Percentiles rank a stretch among this genome's conserved stretches.
Conservation (phyloP, 2,888 invertebrate species). For the Entomobrya proxima region DNA sequence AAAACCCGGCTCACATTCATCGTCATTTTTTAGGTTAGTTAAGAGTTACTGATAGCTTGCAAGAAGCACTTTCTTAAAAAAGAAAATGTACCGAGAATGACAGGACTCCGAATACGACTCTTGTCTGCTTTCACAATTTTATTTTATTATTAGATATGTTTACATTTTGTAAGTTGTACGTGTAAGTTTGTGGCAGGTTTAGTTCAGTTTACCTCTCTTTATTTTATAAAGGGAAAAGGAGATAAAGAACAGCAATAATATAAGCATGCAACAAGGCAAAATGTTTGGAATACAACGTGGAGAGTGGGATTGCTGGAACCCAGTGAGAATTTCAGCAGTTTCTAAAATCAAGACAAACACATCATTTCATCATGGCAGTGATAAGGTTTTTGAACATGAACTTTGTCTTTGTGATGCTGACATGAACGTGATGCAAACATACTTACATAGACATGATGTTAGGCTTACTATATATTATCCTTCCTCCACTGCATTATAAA, state of each 20-base stretch:
- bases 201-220: no score
- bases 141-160: no score
- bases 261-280: neutral
- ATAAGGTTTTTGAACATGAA: conserved; percentile 20
- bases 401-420: neutral
- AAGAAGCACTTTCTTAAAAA: no score
- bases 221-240: no score
- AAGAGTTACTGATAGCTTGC: no score
- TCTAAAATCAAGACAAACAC: conserved; percentile 8
- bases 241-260: neutral
- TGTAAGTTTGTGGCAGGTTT: no score
- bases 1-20: neutral
- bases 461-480: neutral
- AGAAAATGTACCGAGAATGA: no score
- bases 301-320: neutral
- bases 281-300: neutral
- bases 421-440: conserved; percentile 36
- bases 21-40: no score
- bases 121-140: no score
- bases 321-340: conserved; percentile 15
- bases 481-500: neutral
- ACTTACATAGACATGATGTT: neutral
- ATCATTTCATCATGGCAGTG: neutral
- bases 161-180: no score
- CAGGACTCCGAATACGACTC: no score